Evolutionary conservation across 2,113 vertebrate genomes (phyloP), one percentile per base, ranked within the genome.

Genomic region (Lasiurus borealis): DNA sequence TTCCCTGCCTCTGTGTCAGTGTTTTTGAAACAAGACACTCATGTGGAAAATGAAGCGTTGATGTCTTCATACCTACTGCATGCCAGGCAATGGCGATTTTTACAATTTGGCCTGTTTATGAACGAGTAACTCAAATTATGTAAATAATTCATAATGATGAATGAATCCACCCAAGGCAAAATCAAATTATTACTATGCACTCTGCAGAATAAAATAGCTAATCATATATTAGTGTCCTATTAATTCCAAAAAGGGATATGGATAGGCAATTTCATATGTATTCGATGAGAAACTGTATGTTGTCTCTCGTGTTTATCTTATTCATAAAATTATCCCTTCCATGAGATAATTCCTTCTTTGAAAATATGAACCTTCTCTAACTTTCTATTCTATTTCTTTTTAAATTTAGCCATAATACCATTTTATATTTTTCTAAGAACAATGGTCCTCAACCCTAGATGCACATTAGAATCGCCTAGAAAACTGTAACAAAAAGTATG

Each of bases 81-180:
- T 94, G 50, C 71, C 72, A 88, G 21, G 52, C 54, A 75, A 29
- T 93, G 81, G 68, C 90, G 85, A 95, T 71, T 89, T 93, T 90
- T 95, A 77, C 90, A 90, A 84, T 94, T 88, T 85, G 85, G 19
- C 59, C 83, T 92, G 68, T 78, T 96, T 77, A 54, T 93, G 46
- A 92, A 73, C 92, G 52, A 92, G 84, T n/a, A 94, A 85, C n/a
- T 92, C 86, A 72, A 66, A 90, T 73, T 44, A 52, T 40, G 73
- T 82, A 94, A 91, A 89, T 71, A 66, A 50, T 91, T 96, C 44
- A 85, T 93, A 85, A 68, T 80, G n/a, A n/a, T n/a, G 25, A 95
- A 21, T 73, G 62, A 81, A 57, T 85, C 92, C 31, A 68, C 94
- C 44, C 11, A 34, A 91, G 36, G 31, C 16, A 59, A 83, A 92